phyloP scores from a whole-genome alignment of 2,888 invertebrate genomes.

The Pristionchus japonicus region DNA sequence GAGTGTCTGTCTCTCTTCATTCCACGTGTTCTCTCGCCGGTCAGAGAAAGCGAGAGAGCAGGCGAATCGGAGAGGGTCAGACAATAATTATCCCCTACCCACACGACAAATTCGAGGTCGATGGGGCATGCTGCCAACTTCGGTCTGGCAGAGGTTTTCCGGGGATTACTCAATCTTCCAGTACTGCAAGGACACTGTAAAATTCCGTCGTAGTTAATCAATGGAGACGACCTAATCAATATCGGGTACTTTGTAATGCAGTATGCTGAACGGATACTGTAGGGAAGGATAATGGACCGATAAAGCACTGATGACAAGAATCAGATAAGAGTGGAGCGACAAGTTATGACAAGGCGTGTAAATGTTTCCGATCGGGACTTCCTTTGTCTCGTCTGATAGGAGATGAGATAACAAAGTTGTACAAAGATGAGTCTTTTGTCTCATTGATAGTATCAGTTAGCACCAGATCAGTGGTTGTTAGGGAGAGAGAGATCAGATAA shows the following conservation, averaged over 20 bases:
- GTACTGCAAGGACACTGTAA: background rate
- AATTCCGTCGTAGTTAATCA: too few relatives aligned
- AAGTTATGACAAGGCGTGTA: conserved; percentile 28
- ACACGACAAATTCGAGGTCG: conserved; percentile 28
- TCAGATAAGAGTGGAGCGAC: background rate
- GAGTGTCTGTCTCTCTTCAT: background rate
- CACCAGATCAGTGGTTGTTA: background rate
- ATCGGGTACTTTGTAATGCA: too few relatives aligned
- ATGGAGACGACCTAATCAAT: too few relatives aligned
- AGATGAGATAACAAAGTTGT: too few relatives aligned
- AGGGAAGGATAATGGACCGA: background rate
- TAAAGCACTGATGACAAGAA: background rate
- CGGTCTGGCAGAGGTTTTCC: background rate
- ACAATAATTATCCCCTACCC: background rate
- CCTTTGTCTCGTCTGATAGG: background rate
- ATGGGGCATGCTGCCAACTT: conserved; percentile 19
- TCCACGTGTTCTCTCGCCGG: background rate
- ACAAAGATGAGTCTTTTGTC: too few relatives aligned
- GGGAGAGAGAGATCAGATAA: too few relatives aligned
- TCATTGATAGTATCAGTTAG: too few relatives aligned
- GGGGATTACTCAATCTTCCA: background rate
- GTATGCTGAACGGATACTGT: background rate
- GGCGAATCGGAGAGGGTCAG: background rate
- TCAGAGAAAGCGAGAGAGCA: background rate
- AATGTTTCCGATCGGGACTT: background rate